Evolutionary conservation across 1,140 invertebrate species (phyloP).

Genomic region (Stegodyphus mimosarum): DNA sequence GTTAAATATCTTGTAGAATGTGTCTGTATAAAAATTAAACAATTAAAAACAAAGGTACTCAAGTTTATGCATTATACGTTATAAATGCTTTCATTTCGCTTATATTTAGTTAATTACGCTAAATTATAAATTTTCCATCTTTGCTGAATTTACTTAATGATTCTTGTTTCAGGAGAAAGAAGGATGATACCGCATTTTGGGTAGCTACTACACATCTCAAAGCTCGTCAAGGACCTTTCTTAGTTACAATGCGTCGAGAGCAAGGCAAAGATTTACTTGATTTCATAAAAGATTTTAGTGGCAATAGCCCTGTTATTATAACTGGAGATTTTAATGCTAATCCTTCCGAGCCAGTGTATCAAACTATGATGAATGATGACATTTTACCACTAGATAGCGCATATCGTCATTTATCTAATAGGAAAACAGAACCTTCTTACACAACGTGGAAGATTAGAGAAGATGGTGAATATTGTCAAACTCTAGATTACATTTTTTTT

Average conservation of each 20-base stretch:
- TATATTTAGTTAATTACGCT: no score
- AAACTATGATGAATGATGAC: constrained; percentile 69
- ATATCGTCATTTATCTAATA: constrained; percentile 64
- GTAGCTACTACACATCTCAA: constrained; percentile 83
- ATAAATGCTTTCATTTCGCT: no score
- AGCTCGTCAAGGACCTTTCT: constrained; percentile 77
- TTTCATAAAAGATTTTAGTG: constrained; percentile 72
- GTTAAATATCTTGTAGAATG: no score
- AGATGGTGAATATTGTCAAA: constrained; percentile 79
- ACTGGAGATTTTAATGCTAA: constrained; percentile 86
- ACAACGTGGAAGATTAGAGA: constrained; percentile 84
- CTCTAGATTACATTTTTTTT: constrained; percentile 85
- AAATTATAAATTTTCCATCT: no score
- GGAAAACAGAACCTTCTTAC: constrained; percentile 74
- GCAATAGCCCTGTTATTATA: constrained; percentile 73
- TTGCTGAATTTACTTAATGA: no score
- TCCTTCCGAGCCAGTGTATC: constrained; percentile 78
- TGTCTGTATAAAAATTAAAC: no score
- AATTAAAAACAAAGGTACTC: no score
- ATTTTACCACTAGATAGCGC: constrained; percentile 67
- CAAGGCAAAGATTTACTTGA: constrained; percentile 80
- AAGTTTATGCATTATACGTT: no score
- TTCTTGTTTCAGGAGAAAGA: constrained; percentile 69
- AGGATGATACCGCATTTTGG: constrained; percentile 74
- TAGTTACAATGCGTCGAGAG: constrained; percentile 78